A percentile compares a stretch with the other conserved stretches of the same genome.
phyloP scores from a whole-genome alignment of 2,888 invertebrate species.

The Thera britannica region DNA sequence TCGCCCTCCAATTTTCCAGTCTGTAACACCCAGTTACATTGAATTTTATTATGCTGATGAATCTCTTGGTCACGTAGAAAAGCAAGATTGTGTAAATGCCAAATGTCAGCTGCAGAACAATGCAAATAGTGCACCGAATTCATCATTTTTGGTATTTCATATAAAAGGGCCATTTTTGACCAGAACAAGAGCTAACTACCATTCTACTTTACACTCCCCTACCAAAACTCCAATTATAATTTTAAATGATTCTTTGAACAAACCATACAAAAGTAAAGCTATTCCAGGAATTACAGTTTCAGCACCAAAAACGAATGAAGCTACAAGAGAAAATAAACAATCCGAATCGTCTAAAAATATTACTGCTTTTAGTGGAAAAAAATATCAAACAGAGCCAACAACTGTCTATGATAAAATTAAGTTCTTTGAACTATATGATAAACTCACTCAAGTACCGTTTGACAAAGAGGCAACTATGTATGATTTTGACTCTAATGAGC shows the following conservation, averaged over 20 bases:
- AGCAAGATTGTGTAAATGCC: conserved; percentile 37
- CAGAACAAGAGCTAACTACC: neutral
- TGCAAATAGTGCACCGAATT: conserved; percentile 30
- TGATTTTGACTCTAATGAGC: conserved; percentile 34
- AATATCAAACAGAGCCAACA: conserved; percentile 28
- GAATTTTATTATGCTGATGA: conserved; percentile 76
- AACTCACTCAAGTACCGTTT: conserved; percentile 49
- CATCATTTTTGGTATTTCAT: conserved; percentile 38
- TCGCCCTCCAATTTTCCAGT: conserved; percentile 26
- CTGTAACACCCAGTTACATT: conserved; percentile 66
- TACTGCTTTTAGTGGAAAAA: conserved; percentile 2
- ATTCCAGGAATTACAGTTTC: neutral
- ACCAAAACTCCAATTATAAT: neutral
- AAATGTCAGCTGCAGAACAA: conserved; percentile 31
- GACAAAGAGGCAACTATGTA: conserved; percentile 30
- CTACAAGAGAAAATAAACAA: neutral
- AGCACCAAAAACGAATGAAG: neutral
- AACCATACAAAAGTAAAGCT: neutral
- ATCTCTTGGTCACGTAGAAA: conserved; percentile 45
- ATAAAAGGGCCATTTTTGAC: conserved; percentile 23
- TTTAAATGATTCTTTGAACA: neutral
- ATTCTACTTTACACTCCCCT: conserved; percentile 1
- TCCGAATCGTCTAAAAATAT: neutral
- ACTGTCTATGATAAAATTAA: conserved; percentile 66
- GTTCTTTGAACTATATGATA: conserved; percentile 75